Percentiles rank a stretch among this genome's conserved stretches.
phyloP scores from a whole-genome alignment of 2,113 vertebrate species.

The Gopherus flavomarginatus region DNA sequence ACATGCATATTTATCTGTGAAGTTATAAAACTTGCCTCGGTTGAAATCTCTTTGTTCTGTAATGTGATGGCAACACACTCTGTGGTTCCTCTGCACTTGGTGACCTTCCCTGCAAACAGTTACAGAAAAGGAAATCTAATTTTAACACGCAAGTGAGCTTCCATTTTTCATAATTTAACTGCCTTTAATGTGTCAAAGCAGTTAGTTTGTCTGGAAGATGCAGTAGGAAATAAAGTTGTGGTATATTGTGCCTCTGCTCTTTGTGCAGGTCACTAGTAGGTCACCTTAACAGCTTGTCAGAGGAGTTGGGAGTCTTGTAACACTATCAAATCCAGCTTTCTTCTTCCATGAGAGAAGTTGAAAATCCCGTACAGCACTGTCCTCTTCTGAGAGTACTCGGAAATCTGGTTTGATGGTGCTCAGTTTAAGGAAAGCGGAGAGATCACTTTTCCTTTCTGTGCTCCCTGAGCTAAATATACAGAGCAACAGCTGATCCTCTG shows the following conservation, averaged over 20 bases:
- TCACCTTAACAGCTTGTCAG: not conserved
- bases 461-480: slow-evolving; percentile 78
- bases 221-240: not conserved
- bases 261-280: not conserved
- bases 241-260: not conserved
- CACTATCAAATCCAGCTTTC: not conserved
- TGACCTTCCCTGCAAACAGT: not conserved
- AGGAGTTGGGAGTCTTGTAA: rapidly evolving
- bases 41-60: not conserved
- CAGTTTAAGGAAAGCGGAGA: not conserved
- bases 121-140: not conserved
- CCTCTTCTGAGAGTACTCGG: not conserved
- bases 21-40: too few species aligned
- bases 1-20: not conserved
- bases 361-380: rapidly evolving
- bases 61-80: too few species aligned
- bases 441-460: slow-evolving; percentile 71
- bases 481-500: slow-evolving; percentile 71
- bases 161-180: not conserved
- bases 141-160: not conserved
- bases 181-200: not conserved
- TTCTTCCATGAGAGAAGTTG: rapidly evolving
- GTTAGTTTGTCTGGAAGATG: not conserved
- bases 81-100: not conserved
- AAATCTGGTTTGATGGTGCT: not conserved